Evolutionary conservation across 2,797 vertebrate genomes (phyloP).

Genomic region (Siniperca obscura): DNA sequence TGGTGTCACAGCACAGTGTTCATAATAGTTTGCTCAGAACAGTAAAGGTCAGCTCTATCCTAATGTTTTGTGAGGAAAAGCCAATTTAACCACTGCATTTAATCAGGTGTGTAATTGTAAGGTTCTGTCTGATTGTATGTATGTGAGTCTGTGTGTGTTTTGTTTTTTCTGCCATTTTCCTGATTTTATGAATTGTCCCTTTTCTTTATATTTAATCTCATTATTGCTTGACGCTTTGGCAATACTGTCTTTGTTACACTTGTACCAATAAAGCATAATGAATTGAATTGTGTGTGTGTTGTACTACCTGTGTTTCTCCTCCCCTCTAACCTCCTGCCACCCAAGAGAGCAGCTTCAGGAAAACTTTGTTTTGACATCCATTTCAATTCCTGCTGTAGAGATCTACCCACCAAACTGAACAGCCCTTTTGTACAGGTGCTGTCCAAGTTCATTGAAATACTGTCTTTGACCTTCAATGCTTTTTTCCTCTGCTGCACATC

Average conservation of each 20-base stretch:
- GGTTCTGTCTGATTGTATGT: neutral
- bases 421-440: conserved; percentile 50
- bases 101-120: conserved; percentile 33
- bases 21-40: conserved; percentile 33
- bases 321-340: conserved; percentile 1
- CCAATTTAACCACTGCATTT: conserved; percentile 32
- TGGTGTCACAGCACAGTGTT: conserved; percentile 35
- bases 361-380: conserved; percentile 62
- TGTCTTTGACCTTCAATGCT: conserved; percentile 52
- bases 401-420: conserved; percentile 38
- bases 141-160: neutral
- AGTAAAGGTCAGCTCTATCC: conserved; percentile 24
- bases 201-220: too few relatives aligned
- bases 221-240: too few relatives aligned
- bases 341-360: conserved; percentile 24
- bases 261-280: too few relatives aligned
- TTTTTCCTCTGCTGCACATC: conserved; percentile 13
- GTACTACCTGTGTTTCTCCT: conserved; percentile 13
- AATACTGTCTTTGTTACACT: too few relatives aligned
- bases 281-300: neutral
- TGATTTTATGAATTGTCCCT: too few relatives aligned
- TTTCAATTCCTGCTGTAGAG: conserved; percentile 34
- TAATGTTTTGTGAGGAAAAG: conserved; percentile 38
- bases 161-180: too few relatives aligned
- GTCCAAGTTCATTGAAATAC: conserved; percentile 52